Conservation (phyloP, 2,888 invertebrate species). For the Gortyna flavago region DNA sequence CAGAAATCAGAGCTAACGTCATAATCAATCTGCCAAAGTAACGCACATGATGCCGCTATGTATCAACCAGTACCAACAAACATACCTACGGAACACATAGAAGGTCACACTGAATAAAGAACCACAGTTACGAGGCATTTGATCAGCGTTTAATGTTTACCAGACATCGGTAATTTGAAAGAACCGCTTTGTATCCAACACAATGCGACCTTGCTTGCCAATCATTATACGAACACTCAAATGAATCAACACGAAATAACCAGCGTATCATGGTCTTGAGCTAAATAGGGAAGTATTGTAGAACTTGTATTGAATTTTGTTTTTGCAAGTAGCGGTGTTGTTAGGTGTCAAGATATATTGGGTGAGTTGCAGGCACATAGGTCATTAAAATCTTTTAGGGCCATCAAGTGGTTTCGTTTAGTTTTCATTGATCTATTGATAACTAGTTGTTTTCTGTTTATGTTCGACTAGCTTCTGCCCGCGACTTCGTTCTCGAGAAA, state of each 20-base stretch:
- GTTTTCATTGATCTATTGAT: constrained; percentile 28
- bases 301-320: constrained; percentile 10
- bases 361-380: background rate
- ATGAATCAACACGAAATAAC: constrained; percentile 21
- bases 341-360: constrained; percentile 23
- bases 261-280: constrained; percentile 14
- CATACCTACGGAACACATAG: constrained; percentile 1
- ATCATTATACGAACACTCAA: constrained; percentile 53
- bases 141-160: constrained; percentile 48
- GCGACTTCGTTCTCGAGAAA: background rate
- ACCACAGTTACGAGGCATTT: constrained; percentile 38
- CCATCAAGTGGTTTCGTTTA: constrained; percentile 33
- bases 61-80: background rate
- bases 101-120: constrained; percentile 57
- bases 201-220: constrained; percentile 57
- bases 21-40: background rate
- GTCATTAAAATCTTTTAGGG: constrained; percentile 26
- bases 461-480: background rate
- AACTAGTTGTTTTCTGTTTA: background rate
- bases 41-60: background rate
- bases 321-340: constrained; percentile 11
- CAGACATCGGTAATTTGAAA: constrained; percentile 57
- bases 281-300: background rate
- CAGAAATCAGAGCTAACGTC: background rate
- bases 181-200: constrained; percentile 53